phyloP scores from a whole-genome alignment of 2,113 vertebrate genomes.

The Aptenodytes forsteri region DNA sequence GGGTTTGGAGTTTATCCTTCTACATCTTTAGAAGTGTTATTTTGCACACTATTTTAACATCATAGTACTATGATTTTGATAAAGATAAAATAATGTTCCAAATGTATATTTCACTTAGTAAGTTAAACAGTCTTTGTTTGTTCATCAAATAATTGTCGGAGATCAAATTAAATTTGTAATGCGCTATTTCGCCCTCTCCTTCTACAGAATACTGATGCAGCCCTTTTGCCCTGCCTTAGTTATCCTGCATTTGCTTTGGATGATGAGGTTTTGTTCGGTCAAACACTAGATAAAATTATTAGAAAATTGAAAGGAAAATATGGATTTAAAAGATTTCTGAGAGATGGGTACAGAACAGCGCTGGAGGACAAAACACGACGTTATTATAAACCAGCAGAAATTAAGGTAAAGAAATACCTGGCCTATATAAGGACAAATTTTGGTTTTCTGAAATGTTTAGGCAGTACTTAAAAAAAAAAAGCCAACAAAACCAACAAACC shows the following conservation, averaged over 20 bases:
- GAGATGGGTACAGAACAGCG: constrained; percentile 91
- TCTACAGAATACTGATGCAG: constrained; percentile 91
- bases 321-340: constrained; percentile 92
- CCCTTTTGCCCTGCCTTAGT: constrained; percentile 92
- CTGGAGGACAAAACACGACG: constrained; percentile 89
- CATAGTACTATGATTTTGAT: background rate
- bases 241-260: constrained; percentile 96
- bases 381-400: constrained; percentile 96
- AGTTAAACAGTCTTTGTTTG: background rate
- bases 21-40: background rate
- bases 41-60: background rate
- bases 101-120: background rate
- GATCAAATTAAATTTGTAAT: background rate
- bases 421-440: background rate
- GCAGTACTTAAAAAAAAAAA: background rate
- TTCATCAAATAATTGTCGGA: background rate
- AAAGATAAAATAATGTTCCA: background rate
- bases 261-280: constrained; percentile 89
- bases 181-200: background rate
- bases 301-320: constrained; percentile 93
- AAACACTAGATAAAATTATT: constrained; percentile 93
- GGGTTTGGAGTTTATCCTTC: background rate
- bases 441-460: background rate
- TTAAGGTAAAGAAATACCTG: constrained; percentile 83
- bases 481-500: no score